Conservation (phyloP, 2,888 invertebrate genomes). For the Phyllotreta striolata region DNA sequence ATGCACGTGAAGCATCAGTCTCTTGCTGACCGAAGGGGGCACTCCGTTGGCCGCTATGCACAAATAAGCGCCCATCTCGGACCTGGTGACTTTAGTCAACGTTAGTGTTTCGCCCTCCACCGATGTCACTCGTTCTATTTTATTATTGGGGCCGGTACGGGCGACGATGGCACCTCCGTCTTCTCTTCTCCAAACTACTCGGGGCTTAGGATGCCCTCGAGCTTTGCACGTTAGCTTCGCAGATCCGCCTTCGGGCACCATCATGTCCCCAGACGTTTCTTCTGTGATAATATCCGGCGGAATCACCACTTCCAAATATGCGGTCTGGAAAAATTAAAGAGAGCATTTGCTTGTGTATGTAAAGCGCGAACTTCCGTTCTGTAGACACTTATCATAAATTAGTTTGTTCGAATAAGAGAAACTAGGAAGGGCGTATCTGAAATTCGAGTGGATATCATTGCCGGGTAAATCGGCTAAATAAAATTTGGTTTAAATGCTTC, state of each 20-base stretch:
- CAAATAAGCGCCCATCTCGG: constrained; percentile 89
- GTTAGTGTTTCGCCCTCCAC: constrained; percentile 83
- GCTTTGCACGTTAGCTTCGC: constrained; percentile 88
- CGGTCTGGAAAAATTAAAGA: constrained; percentile 48
- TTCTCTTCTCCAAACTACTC: constrained; percentile 86
- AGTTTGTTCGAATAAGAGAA: not conserved
- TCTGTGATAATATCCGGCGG: constrained; percentile 90
- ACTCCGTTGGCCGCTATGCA: constrained; percentile 90
- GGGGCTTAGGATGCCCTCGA: constrained; percentile 83
- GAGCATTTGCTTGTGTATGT: not conserved
- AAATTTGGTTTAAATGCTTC: constrained; percentile 40
- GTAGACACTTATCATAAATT: too few relatives aligned
- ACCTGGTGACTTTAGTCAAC: constrained; percentile 85
- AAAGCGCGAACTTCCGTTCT: not conserved
- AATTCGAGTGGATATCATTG: constrained; percentile 28
- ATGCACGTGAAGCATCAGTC: constrained; percentile 90
- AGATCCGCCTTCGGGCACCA: constrained; percentile 92
- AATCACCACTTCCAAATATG: constrained; percentile 89
- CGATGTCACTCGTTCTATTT: constrained; percentile 78
- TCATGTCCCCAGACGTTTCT: constrained; percentile 91
- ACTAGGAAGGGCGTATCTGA: constrained; percentile 19
- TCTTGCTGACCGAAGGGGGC: constrained; percentile 87
- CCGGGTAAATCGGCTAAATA: constrained; percentile 33
- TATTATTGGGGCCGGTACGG: constrained; percentile 75
- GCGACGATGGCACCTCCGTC: constrained; percentile 85